phyloP scores from a whole-genome alignment of 23 tunicate species.

The Botrylloides violaceus region DNA sequence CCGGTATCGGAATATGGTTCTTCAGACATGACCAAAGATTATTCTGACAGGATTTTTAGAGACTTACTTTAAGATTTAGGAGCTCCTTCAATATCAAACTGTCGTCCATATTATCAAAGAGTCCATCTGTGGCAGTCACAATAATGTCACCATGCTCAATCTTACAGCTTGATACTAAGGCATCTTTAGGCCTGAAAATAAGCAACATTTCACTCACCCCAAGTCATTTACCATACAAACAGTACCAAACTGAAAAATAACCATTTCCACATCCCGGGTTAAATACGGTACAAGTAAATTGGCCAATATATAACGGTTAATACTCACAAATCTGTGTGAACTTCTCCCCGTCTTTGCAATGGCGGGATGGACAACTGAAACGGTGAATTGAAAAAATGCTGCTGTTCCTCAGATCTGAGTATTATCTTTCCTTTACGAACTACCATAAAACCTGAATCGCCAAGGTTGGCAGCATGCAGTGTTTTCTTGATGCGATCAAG shows the following conservation, averaged over 20 bases:
- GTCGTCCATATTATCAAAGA: constrained; percentile 96
- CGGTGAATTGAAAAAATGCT: constrained; percentile 95
- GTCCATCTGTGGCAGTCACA: constrained; percentile 97
- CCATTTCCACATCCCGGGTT: no score
- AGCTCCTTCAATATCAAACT: constrained; percentile 65
- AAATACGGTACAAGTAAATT: no score
- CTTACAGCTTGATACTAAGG: constrained; percentile 51
- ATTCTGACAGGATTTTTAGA: not conserved
- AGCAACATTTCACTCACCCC: no score
- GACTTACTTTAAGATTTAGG: constrained; percentile 25
- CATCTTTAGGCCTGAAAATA: constrained; percentile 73
- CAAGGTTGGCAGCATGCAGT: constrained; percentile 94
- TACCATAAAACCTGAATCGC: constrained; percentile 95
- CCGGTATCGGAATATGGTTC: no score
- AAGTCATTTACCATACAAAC: no score
- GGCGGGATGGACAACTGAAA: constrained; percentile 94
- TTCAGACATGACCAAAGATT: no score
- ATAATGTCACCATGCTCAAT: constrained; percentile 89
- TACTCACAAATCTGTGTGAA: constrained; percentile 56
- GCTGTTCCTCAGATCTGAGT: constrained; percentile 85
- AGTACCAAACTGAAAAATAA: no score
- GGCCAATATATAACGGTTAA: not conserved
- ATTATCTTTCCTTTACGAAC: constrained; percentile 89
- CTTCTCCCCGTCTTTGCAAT: constrained; percentile 54
- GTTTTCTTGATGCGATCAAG: constrained; percentile 74